These are phyloP conservation scores for Podotricha telesiphe DNA, from an alignment of 2,888 invertebrate genomes.

Conservation along the genomic window DNA sequence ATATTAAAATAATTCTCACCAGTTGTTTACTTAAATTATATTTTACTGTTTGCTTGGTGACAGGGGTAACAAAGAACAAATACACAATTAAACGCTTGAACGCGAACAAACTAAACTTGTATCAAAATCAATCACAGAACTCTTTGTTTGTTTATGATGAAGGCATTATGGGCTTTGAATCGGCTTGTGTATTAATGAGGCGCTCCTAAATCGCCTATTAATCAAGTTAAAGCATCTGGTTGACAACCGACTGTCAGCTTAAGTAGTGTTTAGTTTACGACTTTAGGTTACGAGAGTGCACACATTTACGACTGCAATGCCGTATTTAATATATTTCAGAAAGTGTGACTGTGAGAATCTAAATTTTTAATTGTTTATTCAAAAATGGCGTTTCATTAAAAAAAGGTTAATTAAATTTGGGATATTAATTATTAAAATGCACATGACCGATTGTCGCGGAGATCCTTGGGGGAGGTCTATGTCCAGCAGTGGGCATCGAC, in stretches of 20 bases:
- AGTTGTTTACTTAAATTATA: neutral
- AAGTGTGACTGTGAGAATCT: too few relatives aligned
- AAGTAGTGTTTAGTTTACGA: conserved; percentile 79
- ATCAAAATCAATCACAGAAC: conserved; percentile 46
- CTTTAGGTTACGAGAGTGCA: conserved; percentile 40
- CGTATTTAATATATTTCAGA: too few relatives aligned
- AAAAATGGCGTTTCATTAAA: too few relatives aligned
- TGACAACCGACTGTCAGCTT: conserved; percentile 80
- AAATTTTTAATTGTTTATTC: too few relatives aligned
- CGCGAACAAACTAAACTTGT: conserved; percentile 20
- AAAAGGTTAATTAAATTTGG: too few relatives aligned
- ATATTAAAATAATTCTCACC: neutral
- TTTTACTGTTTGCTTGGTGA: neutral
- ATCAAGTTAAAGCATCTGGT: conserved; percentile 81
- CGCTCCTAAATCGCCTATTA: conserved; percentile 77
- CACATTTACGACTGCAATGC: conserved; percentile 7
- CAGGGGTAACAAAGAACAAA: neutral
- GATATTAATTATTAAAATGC: too few relatives aligned
- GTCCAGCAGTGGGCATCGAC: too few relatives aligned
- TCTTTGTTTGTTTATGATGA: conserved; percentile 71
- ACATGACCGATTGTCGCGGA: too few relatives aligned
- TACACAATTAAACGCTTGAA: conserved; percentile 24
- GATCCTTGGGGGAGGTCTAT: too few relatives aligned
- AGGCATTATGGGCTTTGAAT: conserved; percentile 66
- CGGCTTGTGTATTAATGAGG: conserved; percentile 71